Evolutionary conservation across 1,140 invertebrate genomes (phyloP).

Genomic region (Brachionus rotundiformis): DNA sequence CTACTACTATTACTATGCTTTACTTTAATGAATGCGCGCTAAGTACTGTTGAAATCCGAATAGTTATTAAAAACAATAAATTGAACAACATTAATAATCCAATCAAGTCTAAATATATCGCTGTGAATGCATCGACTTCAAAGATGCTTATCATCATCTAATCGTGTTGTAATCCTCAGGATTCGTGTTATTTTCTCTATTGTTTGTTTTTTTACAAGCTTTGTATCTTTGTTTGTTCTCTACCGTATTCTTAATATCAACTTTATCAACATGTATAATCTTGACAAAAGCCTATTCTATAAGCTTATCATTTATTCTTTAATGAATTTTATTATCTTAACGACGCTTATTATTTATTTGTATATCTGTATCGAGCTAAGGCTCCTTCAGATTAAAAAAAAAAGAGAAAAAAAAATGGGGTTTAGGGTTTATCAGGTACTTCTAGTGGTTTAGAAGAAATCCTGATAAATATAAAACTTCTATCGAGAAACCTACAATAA

Average conservation of each 20-base stretch:
- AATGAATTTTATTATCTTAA: no score
- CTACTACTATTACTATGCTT: no score
- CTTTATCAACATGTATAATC: background rate
- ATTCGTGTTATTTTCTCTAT: background rate
- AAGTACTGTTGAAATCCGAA: slow-evolving; percentile 14
- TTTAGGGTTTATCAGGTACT: no score
- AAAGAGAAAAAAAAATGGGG: no score
- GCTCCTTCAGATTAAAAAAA: no score
- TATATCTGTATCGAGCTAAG: no score
- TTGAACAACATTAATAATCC: slow-evolving; percentile 8
- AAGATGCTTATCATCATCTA: slow-evolving; percentile 2
- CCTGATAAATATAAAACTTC: no score
- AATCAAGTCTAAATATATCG: background rate
- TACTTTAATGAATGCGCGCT: slow-evolving; percentile 1
- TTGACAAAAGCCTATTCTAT: no score
- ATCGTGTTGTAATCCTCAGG: slow-evolving; percentile 11
- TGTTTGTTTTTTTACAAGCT: background rate
- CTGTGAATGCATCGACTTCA: background rate
- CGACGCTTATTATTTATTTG: no score
- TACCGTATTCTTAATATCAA: background rate
- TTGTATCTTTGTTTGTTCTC: background rate
- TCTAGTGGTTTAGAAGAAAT: no score
- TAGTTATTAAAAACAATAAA: background rate
- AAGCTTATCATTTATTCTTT: no score
- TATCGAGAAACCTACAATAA: no score